Percentiles rank a stretch among this genome's conserved stretches.
These are phyloP conservation scores for Lottia gigantea DNA, from an alignment of 2,888 invertebrate species.

Conservation along the genomic window DNA sequence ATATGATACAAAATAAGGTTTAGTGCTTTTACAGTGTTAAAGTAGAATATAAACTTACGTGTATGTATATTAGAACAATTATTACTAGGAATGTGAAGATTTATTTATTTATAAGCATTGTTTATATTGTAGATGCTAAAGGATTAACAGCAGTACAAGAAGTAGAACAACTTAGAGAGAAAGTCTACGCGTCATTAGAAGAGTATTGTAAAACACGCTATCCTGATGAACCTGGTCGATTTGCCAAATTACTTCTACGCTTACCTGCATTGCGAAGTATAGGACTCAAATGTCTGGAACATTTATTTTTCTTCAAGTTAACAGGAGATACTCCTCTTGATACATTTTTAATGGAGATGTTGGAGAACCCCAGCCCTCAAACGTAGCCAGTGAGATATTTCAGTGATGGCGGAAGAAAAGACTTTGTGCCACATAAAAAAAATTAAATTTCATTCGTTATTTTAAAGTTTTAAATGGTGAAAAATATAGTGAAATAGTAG, in stretches of 20 bases:
- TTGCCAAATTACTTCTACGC: conserved; percentile 85
- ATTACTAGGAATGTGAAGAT: too few relatives aligned
- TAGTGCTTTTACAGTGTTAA: too few relatives aligned
- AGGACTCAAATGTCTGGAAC: conserved; percentile 89
- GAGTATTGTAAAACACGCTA: conserved; percentile 91
- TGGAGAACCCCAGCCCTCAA: conserved; percentile 56
- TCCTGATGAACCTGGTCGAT: conserved; percentile 91
- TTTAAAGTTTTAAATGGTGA: too few relatives aligned
- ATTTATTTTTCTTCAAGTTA: conserved; percentile 92
- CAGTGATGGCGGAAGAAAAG: background rate
- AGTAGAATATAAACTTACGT: too few relatives aligned
- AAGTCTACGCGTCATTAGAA: conserved; percentile 93
- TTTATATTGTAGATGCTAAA: conserved; percentile 78
- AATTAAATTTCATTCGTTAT: too few relatives aligned
- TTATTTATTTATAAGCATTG: background rate
- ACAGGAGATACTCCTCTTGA: conserved; percentile 89
- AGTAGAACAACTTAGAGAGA: conserved; percentile 81
- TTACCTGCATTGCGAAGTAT: conserved; percentile 68
- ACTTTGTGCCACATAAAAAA: background rate
- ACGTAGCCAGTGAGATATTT: conserved; percentile 25
- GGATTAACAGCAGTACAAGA: conserved; percentile 79
- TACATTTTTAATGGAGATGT: conserved; percentile 74
- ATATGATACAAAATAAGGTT: too few relatives aligned
- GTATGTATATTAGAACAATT: too few relatives aligned
- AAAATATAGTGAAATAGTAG: too few relatives aligned